Evolutionary conservation across 2,797 vertebrate genomes (phyloP).

Genomic region (Synanceia verrucosa): DNA sequence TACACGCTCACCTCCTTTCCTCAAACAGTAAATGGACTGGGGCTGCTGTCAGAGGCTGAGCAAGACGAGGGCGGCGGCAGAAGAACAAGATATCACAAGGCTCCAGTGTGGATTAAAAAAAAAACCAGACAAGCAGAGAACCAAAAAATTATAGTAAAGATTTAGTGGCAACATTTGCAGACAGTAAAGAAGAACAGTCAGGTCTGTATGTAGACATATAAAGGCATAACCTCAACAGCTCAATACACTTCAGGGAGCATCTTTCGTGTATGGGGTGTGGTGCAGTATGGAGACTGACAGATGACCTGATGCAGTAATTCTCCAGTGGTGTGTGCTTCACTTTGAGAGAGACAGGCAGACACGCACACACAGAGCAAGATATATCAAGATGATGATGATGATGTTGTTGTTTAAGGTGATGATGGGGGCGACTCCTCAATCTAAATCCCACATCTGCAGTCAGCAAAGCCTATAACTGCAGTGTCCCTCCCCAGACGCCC

Average conservation of each 20-base stretch:
- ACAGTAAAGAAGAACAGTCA: neutral
- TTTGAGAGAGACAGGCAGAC: constrained; percentile 19
- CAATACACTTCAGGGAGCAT: constrained; percentile 23
- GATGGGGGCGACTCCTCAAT: constrained; percentile 22
- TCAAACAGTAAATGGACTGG: constrained; percentile 33
- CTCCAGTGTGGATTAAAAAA: constrained; percentile 3
- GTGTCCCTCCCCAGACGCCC: constrained; percentile 59
- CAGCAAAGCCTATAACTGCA: constrained; percentile 57
- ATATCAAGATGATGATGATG: constrained; percentile 38
- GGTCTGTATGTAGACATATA: neutral
- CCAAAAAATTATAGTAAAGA: neutral
- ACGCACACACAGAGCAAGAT: neutral
- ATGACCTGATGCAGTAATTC: constrained; percentile 54
- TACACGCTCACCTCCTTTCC: constrained; percentile 41
- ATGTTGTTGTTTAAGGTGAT: constrained; percentile 28
- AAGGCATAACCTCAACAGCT: constrained; percentile 16
- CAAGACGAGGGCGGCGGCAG: constrained; percentile 30
- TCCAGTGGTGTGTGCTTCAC: constrained; percentile 27
- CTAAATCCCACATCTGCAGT: constrained; percentile 60
- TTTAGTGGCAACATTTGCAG: neutral
- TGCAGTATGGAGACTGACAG: constrained; percentile 53
- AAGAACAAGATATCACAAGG: constrained; percentile 40
- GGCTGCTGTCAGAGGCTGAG: constrained; percentile 27
- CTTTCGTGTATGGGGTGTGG: constrained; percentile 39
- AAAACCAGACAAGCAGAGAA: neutral